Conservation (phyloP, 1,140 invertebrate species). For the Nilaparvata lugens region DNA sequence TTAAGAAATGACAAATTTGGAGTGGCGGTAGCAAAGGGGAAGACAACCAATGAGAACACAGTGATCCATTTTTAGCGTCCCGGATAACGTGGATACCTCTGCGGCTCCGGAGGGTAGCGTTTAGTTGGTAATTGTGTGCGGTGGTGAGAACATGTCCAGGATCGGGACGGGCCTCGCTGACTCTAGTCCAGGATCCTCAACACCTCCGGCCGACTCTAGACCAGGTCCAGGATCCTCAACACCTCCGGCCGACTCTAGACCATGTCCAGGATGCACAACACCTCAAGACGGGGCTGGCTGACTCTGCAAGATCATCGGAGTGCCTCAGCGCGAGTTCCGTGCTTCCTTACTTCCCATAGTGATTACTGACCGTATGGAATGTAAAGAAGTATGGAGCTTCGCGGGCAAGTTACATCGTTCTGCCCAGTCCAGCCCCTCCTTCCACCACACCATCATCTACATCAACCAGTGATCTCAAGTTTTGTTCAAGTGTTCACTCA, state of each 20-base stretch:
- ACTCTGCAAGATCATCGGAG: constrained; percentile 3
- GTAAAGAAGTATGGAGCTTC: constrained; percentile 94
- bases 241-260: neutral
- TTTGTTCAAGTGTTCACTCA: too few species aligned
- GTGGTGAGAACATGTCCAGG: neutral
- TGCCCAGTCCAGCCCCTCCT: constrained; percentile 23
- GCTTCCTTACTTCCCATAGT: constrained; percentile 95
- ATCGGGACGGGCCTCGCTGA: neutral
- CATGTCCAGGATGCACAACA: neutral
- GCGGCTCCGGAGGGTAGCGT: too few species aligned
- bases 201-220: neutral
- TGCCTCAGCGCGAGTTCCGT: constrained; percentile 66
- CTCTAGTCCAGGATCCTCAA: neutral
- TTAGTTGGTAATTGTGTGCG: neutral
- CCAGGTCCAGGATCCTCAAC: neutral
- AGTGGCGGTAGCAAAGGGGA: constrained; percentile 40
- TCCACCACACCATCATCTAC: constrained; percentile 9
- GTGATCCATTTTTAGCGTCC: constrained; percentile 48
- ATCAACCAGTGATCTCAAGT: too few species aligned
- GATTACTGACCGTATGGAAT: constrained; percentile 76
- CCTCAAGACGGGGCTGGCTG: constrained; percentile 18
- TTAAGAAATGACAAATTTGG: constrained; percentile 74
- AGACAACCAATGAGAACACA: constrained; percentile 18
- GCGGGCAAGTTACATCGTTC: constrained; percentile 29
- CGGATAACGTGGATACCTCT: constrained; percentile 14